phyloP scores from a whole-genome alignment of 2,888 invertebrate genomes.

The Sesia bembeciformis region DNA sequence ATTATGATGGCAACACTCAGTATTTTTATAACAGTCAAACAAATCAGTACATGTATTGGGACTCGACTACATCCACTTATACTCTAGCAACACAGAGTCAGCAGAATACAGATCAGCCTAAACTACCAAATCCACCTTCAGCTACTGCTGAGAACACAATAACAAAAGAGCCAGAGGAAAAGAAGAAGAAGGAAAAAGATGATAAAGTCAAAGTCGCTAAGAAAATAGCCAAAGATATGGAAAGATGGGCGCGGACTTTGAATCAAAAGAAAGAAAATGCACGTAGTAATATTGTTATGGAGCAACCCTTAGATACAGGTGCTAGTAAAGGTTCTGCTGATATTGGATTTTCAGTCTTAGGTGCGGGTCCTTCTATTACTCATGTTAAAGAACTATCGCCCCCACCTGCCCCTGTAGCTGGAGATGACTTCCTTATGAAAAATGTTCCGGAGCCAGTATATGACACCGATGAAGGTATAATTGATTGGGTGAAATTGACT shows the following conservation, averaged over 20 bases:
- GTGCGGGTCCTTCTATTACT: constrained; percentile 75
- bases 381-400: constrained; percentile 52
- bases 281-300: constrained; percentile 56
- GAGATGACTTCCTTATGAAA: constrained; percentile 56
- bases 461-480: constrained; percentile 84
- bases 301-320: constrained; percentile 56
- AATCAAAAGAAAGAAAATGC: constrained; percentile 94
- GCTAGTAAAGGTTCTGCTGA: constrained; percentile 87
- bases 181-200: constrained; percentile 83
- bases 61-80: constrained; percentile 80
- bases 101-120: constrained; percentile 49
- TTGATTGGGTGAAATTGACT: constrained; percentile 92
- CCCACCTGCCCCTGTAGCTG: constrained; percentile 24
- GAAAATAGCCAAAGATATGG: constrained; percentile 93
- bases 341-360: constrained; percentile 93
- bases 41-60: constrained; percentile 97
- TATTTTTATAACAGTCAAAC: constrained; percentile 96
- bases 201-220: constrained; percentile 98
- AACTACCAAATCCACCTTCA: constrained; percentile 34
- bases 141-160: constrained; percentile 44
- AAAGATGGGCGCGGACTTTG: constrained; percentile 94
- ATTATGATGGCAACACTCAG: constrained; percentile 96
- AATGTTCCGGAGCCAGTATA: constrained; percentile 64
- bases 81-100: constrained; percentile 59
- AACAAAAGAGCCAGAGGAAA: constrained; percentile 62